Conservation (phyloP, 2,797 vertebrate genomes). For the Falco novaeseelandiae region DNA sequence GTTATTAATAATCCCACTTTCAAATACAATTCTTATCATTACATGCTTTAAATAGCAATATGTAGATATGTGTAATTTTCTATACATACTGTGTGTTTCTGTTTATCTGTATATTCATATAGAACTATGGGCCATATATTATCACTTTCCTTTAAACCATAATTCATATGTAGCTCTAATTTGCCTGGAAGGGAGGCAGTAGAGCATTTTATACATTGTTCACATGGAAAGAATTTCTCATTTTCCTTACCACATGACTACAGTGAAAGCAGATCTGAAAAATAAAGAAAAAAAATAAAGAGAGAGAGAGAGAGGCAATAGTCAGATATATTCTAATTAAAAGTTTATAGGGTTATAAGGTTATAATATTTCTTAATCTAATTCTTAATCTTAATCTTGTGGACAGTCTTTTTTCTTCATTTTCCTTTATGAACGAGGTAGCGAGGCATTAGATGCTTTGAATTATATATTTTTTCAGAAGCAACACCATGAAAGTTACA, state of each 20-base stretch:
- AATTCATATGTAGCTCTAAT: not conserved
- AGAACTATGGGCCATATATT: not conserved
- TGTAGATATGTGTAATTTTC: not conserved
- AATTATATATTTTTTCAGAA: not conserved
- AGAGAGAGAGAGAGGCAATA: not conserved
- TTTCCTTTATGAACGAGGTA: not conserved
- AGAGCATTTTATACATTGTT: not conserved
- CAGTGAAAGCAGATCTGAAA: not conserved
- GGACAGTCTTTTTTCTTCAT: not conserved
- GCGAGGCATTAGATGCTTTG: not conserved
- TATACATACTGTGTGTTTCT: not conserved
- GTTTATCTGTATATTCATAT: not conserved
- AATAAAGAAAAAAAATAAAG: not conserved
- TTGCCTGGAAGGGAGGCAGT: not conserved
- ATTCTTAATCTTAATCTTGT: too few relatives aligned
- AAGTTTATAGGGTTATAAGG: not conserved
- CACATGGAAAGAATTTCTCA: not conserved
- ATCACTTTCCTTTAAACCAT: not conserved
- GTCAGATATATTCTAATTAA: not conserved
- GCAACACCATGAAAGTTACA: not conserved
- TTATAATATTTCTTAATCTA: not conserved
- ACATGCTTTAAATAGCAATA: not conserved
- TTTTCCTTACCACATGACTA: not conserved
- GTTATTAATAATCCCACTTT: not conserved
- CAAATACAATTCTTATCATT: not conserved